phyloP scores from a whole-genome alignment of 2,888 invertebrate genomes.

The Glyphotaelius pellucidus region DNA sequence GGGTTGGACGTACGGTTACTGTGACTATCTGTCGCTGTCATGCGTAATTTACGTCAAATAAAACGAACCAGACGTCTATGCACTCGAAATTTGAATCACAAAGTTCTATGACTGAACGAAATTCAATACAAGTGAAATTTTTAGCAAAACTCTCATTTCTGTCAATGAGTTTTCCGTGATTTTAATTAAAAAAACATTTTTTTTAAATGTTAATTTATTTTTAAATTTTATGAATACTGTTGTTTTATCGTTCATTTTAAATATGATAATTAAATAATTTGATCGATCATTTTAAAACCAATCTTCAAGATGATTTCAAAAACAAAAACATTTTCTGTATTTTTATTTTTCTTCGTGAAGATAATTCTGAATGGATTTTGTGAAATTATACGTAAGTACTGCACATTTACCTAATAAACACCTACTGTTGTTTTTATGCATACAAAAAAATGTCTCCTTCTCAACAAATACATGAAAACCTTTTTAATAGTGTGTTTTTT shows the following conservation, averaged over 20 bases:
- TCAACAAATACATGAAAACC: no score
- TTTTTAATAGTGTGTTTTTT: no score
- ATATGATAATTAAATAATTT: neutral
- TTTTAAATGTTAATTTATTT: neutral
- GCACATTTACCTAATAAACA: neutral
- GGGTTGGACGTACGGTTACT: conserved; percentile 42
- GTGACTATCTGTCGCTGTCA: neutral
- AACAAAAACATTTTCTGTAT: conserved; percentile 15
- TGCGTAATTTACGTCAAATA: conserved; percentile 59
- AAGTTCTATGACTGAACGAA: neutral
- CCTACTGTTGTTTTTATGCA: neutral
- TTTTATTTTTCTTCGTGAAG: conserved; percentile 7
- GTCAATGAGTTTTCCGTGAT: neutral
- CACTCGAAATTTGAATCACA: neutral
- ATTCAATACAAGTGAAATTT: neutral
- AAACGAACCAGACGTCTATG: conserved; percentile 5
- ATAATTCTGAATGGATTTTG: conserved; percentile 37
- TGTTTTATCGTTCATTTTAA: neutral
- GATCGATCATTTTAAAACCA: neutral
- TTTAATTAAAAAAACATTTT: neutral
- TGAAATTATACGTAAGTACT: conserved; percentile 51
- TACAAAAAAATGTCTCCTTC: no score
- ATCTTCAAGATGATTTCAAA: conserved; percentile 11
- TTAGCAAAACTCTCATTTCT: neutral
- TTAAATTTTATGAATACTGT: neutral